Evolutionary conservation across 2,888 invertebrate species (phyloP), one percentile per base, ranked within the genome.

Genomic region (Chydorus sphaericus): DNA sequence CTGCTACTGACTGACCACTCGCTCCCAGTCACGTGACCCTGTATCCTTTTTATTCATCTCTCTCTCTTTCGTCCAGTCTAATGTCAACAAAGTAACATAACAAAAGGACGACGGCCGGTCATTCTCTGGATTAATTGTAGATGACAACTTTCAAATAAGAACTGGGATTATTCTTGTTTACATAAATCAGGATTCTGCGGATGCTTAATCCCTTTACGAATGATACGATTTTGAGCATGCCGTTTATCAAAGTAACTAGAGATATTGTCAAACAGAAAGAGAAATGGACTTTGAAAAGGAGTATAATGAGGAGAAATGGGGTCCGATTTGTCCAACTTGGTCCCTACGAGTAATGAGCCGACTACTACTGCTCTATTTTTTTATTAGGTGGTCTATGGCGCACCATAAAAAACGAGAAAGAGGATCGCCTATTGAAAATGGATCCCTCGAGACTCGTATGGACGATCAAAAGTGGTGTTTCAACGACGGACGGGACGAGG

Each of bases 371-470:
- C n/a, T n/a, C n/a, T n/a, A n/a, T n/a, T n/a, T n/a, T n/a, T n/a
- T n/a, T n/a, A n/a, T n/a, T n/a, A n/a, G n/a, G n/a, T n/a, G n/a
- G n/a, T n/a, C n/a, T n/a, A n/a, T n/a, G n/a, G 8, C 14, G 8
- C 14, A 33, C 33, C 8, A 33, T 14, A 26, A 44, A 44, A 44
- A 26, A 26, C n/a, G 26, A 4, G 26, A 4, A 28, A 26, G 44
- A 28, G 44, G 23, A n/a, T 7, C 3, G 28, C 26, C 28, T 44
- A 44, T 44, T 44, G 44, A 44, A 44, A 44, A 44, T 44, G 44
- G 44, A 44, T 44, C 44, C 44, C 44, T 10, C 44, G 44, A 44
- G 44, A 23, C 23, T 44, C 44, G 44, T 44, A n/a, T n/a, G 44
- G 28, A 44, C 44, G 44, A 44, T 44, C 44, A 44, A 26, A 44